phyloP scores from a whole-genome alignment of 2,888 invertebrate genomes.

The Spodoptera littoralis region DNA sequence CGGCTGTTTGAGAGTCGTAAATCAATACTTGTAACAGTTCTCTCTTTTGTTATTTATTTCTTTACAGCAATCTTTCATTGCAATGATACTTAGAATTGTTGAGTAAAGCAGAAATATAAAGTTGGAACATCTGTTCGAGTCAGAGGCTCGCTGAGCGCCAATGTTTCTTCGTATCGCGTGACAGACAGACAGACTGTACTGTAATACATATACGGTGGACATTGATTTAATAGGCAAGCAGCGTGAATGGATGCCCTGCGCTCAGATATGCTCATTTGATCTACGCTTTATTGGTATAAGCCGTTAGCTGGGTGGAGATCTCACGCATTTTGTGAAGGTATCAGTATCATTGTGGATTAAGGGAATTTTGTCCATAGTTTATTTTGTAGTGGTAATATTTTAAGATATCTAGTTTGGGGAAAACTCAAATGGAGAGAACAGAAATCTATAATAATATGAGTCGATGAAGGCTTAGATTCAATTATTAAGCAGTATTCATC shows the following conservation, averaged over 20 bases:
- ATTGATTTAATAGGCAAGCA: conserved; percentile 77
- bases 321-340: conserved; percentile 36
- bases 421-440: no score
- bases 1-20: conserved; percentile 34
- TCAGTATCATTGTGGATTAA: conserved; percentile 41
- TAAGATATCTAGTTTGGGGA: no score
- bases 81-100: conserved; percentile 44
- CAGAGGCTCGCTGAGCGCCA: conserved; percentile 37
- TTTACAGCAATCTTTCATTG: conserved; percentile 30
- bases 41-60: conserved; percentile 17
- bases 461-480: no score
- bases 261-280: conserved; percentile 69
- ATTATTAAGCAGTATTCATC: no score
- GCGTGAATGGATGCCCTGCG: conserved; percentile 71
- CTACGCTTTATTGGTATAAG: conserved; percentile 61
- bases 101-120: conserved; percentile 41
- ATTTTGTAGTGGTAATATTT: no score
- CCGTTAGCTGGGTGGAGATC: conserved; percentile 51
- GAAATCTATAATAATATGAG: no score
- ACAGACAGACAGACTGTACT: conserved; percentile 68
- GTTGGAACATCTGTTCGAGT: conserved; percentile 51
- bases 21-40: conserved; percentile 38
- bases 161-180: conserved; percentile 70
- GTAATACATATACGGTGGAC: conserved; percentile 78
- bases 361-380: conserved; percentile 11